These are phyloP conservation scores for Drosophila baimaii DNA, from an alignment of 1,140 invertebrate species.

Conservation along the genomic window DNA sequence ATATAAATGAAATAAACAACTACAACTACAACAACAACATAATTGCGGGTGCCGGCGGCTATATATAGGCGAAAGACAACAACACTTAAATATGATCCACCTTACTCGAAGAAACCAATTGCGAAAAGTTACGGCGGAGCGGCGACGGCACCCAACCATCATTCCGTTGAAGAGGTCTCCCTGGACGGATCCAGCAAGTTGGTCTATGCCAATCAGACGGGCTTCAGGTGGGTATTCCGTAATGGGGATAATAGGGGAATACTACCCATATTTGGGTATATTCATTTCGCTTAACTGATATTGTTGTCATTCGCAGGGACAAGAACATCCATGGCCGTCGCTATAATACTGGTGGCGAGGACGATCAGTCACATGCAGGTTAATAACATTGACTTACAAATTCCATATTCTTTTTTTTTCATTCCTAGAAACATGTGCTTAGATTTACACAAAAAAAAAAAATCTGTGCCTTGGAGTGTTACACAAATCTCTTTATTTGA, in stretches of 20 bases:
- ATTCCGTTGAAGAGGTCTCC: constrained; percentile 90
- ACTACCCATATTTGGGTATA: neutral
- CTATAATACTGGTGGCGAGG: constrained; percentile 89
- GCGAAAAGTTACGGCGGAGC: constrained; percentile 89
- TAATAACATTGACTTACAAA: constrained; percentile 60
- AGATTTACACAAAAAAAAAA: constrained; percentile 16
- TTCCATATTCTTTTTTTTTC: constrained; percentile 4
- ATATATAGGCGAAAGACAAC: constrained; percentile 91
- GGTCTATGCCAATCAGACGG: constrained; percentile 91
- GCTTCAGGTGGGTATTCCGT: constrained; percentile 91
- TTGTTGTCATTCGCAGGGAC: constrained; percentile 88
- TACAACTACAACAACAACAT: constrained; percentile 14
- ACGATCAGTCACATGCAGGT: constrained; percentile 90
- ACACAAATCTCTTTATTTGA: constrained; percentile 12
- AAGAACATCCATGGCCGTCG: constrained; percentile 88
- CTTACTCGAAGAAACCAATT: constrained; percentile 92
- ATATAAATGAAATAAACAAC: constrained; percentile 49
- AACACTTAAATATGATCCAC: constrained; percentile 93
- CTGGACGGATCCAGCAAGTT: constrained; percentile 91
- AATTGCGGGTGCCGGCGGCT: constrained; percentile 33
- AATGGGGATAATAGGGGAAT: no score
- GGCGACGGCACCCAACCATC: constrained; percentile 86
- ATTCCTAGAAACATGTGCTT: constrained; percentile 23
- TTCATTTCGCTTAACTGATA: neutral
- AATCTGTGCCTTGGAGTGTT: constrained; percentile 8